A percentile compares a stretch with the other conserved stretches of the same genome.
Evolutionary conservation across 30 jellyfish, hydroid and myxozoan genomes (phyloP).

Genomic region (Hydractinia echinata): DNA sequence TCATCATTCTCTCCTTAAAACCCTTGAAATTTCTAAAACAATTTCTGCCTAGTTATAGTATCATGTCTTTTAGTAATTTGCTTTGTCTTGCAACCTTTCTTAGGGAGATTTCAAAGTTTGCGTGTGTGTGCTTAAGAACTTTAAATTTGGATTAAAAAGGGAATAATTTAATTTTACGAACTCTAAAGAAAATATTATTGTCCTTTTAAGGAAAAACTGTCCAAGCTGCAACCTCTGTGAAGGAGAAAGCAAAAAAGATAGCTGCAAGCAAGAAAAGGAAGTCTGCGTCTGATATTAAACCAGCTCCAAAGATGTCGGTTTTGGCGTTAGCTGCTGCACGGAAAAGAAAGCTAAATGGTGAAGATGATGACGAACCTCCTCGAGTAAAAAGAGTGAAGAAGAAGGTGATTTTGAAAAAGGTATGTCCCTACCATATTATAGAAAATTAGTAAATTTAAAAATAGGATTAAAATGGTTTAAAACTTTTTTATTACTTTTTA

Average conservation of each 20-base stretch:
- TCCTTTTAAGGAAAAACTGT: background rate
- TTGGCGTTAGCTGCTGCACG: constrained; percentile 48
- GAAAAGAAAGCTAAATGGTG: constrained; percentile 36
- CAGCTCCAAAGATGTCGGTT: constrained; percentile 28
- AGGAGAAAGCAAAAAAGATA: constrained; percentile 8
- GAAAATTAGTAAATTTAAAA: background rate
- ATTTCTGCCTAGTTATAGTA: too few species aligned
- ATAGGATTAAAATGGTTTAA: background rate
- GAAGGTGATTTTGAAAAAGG: background rate
- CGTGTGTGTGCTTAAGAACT: too few species aligned
- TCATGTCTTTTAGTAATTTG: too few species aligned
- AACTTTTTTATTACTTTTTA: too few species aligned
- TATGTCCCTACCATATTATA: background rate
- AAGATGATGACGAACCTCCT: constrained; percentile 34
- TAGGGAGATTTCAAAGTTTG: too few species aligned
- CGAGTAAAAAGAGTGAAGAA: constrained; percentile 4
- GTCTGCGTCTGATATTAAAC: background rate
- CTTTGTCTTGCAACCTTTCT: too few species aligned
- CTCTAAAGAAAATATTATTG: too few species aligned
- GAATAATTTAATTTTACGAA: too few species aligned
- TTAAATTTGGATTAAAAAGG: too few species aligned
- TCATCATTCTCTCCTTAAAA: too few species aligned
- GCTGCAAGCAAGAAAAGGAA: background rate
- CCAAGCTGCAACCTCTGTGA: background rate
- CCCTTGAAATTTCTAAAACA: too few species aligned